Evolutionary conservation across 2,888 invertebrate species (phyloP).

Genomic region (Amblyteles armatorius): DNA sequence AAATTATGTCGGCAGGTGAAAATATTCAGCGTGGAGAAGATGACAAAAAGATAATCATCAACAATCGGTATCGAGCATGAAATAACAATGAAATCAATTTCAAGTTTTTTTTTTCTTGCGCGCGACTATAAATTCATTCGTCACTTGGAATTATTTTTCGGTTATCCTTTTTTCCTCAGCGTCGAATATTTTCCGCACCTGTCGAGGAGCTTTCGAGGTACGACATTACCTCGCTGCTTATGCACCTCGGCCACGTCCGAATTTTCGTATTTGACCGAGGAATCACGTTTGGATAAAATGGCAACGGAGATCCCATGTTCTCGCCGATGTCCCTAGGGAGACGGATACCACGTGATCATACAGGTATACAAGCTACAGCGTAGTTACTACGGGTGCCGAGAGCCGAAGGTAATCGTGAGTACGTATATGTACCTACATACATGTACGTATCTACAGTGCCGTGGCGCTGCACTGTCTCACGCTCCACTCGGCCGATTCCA

Average conservation of each 20-base stretch:
- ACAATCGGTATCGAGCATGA: too few relatives aligned
- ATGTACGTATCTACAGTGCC: slow-evolving; percentile 29
- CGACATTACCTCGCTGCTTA: slow-evolving; percentile 67
- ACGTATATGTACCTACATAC: neutral
- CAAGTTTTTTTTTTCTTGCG: neutral
- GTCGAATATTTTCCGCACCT: slow-evolving; percentile 7
- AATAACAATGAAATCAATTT: too few relatives aligned
- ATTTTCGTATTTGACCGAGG: slow-evolving; percentile 81
- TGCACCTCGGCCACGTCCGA: slow-evolving; percentile 79
- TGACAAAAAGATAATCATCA: too few relatives aligned
- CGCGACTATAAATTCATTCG: neutral
- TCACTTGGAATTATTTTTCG: slow-evolving; percentile 6
- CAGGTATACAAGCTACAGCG: slow-evolving; percentile 23
- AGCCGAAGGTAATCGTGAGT: slow-evolving; percentile 9
- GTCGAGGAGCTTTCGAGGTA: slow-evolving; percentile 31
- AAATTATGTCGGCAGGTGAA: slow-evolving; percentile 18
- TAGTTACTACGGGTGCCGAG: slow-evolving; percentile 21
- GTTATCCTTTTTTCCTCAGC: neutral
- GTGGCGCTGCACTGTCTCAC: slow-evolving; percentile 30
- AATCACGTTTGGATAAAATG: slow-evolving; percentile 84
- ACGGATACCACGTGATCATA: slow-evolving; percentile 39
- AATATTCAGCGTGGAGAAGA: neutral
- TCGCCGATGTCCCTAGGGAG: slow-evolving; percentile 64
- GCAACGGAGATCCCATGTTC: slow-evolving; percentile 76
- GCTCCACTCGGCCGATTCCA: slow-evolving; percentile 30